Conservation (phyloP, 2,797 vertebrate species). For the Pseudomugil gertrudae region DNA sequence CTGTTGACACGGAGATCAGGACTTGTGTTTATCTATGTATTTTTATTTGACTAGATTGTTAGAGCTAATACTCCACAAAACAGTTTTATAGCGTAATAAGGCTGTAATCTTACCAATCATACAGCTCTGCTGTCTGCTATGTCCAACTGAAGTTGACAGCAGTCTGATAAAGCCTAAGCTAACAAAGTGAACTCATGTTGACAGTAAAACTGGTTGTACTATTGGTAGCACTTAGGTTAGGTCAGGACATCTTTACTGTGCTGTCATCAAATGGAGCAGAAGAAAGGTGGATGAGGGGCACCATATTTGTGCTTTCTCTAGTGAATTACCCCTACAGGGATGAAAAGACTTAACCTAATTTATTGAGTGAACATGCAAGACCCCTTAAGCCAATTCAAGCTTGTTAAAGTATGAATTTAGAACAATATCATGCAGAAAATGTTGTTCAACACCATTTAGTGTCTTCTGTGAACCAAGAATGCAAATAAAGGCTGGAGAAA, state of each 20-base stretch:
- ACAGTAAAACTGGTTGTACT: constrained; percentile 8
- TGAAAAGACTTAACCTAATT: constrained; percentile 29
- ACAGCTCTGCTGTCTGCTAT: constrained; percentile 3
- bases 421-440: constrained; percentile 6
- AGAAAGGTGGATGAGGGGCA: constrained; percentile 3
- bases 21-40: neutral
- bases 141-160: constrained; percentile 8
- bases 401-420: constrained; percentile 15
- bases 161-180: neutral
- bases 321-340: constrained; percentile 10
- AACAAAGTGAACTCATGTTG: constrained; percentile 5
- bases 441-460: too few species aligned
- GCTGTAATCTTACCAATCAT: constrained; percentile 5
- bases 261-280: constrained; percentile 18
- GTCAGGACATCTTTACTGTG: neutral
- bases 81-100: neutral
- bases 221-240: constrained; percentile 5
- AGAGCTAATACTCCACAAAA: neutral
- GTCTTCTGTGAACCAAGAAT: neutral
- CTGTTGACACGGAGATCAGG: neutral
- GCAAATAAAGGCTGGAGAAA: neutral
- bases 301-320: constrained; percentile 19
- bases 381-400: neutral
- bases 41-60: neutral
- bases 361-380: constrained; percentile 7